Evolutionary conservation across 2,113 vertebrate species (phyloP).

Genomic region (human): DNA sequence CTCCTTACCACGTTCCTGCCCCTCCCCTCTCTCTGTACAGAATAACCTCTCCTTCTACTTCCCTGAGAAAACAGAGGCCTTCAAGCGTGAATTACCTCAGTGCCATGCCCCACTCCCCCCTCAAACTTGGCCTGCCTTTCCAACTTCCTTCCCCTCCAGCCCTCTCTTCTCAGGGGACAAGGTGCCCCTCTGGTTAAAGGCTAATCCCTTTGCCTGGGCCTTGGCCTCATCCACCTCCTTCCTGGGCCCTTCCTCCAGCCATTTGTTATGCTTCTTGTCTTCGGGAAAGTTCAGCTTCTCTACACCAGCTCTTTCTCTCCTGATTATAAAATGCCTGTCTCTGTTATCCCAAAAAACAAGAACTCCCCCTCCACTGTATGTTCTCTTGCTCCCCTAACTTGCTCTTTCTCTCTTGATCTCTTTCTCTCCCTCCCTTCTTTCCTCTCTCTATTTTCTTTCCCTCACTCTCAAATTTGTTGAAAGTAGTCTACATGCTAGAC

Average conservation of each 20-base stretch:
- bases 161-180: slow-evolving; percentile 58
- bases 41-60: slow-evolving; percentile 61
- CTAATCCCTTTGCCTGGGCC: slow-evolving; percentile 49
- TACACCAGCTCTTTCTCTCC: neutral
- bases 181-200: slow-evolving; percentile 59
- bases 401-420: neutral
- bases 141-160: slow-evolving; percentile 54
- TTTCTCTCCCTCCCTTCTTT: neutral
- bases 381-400: neutral
- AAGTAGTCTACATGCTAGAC: neutral
- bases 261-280: neutral
- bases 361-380: neutral
- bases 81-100: slow-evolving; percentile 72
- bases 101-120: neutral
- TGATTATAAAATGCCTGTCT: neutral
- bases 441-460: neutral
- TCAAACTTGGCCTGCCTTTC: neutral
- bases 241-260: neutral
- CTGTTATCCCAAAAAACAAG: neutral
- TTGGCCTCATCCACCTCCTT: slow-evolving; percentile 37
- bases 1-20: slow-evolving; percentile 9
- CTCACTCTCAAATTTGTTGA: neutral
- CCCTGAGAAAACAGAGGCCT: slow-evolving; percentile 75
- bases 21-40: neutral
- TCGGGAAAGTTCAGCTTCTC: neutral